Base-by-base conservation (phyloP, 2,113 vertebrate species). In the Lycaon pictus region DNA sequence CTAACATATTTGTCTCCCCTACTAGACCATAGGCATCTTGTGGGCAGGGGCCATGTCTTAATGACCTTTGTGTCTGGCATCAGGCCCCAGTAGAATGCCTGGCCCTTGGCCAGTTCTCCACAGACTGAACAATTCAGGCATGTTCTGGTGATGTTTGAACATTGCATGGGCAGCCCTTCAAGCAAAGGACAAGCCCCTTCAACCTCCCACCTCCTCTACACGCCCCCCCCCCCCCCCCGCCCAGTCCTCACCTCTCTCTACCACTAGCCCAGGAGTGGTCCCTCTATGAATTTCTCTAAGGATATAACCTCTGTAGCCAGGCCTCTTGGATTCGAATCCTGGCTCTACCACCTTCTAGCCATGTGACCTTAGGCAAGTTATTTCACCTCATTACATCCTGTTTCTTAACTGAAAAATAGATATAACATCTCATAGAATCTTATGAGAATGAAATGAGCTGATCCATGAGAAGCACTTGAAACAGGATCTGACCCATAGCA, bases 381-480 rank as follows among this genome's bases (percentile, higher is more conserved):
- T n/a, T 88, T 80, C 90, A 81, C 48, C 48, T 62, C 56, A 85
- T 67, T 29, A 74, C 25, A 29, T 92, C 77, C 80, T 63, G 2
- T 93, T 93, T 91, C 82, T 84, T 93, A 43, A 25, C 82, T 89
- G 89, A 72, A 76, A 95, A 91, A 63, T 3, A 81, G 65, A 83
- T 51, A 48, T 37, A 80, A 17, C 37, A 74, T 32, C 51, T 80
- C 86, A 35, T 0, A 69, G 69, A 32, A 35, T 51, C 65, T 35
- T 43, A 11, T 56, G 56, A 62, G 51, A 51, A 77, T n/a, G 48
- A 60, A 91, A 82, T 23, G 16, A 95, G 83, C 63, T 81, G 19
- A 71, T 17, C 27, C 16, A 29, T 0, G 43, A 22, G 56, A 76
- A 87, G 79, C 53, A 88, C 23, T 65, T 48, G 60, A 55, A 67